Conservation (phyloP, 2,888 invertebrate genomes). For the Crepidodera aurea region DNA sequence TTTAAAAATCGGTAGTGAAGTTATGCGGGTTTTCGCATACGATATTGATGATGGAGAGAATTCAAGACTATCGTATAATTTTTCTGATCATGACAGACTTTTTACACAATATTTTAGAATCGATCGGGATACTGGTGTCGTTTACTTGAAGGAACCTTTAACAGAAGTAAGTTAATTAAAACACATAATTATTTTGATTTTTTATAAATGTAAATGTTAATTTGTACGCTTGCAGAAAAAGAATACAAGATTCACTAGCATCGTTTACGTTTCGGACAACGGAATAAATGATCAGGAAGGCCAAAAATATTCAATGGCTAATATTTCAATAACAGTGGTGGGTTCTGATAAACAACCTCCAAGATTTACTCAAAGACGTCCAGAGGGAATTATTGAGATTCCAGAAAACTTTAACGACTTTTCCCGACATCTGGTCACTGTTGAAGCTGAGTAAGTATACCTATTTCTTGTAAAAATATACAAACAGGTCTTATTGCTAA, state of each 20-base stretch:
- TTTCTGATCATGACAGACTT: constrained; percentile 62
- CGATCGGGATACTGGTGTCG: constrained; percentile 83
- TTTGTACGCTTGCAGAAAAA: constrained; percentile 67
- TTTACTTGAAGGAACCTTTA: constrained; percentile 60
- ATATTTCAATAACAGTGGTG: constrained; percentile 84
- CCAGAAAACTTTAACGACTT: constrained; percentile 80
- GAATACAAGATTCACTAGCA: constrained; percentile 73
- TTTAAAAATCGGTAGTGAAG: constrained; percentile 73
- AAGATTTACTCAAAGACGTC: constrained; percentile 71
- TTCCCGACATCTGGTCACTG: constrained; percentile 60
- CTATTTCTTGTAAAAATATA: no score
- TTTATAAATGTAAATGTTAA: no score
- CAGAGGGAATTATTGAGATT: constrained; percentile 66
- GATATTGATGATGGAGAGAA: constrained; percentile 93
- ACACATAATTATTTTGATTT: no score
- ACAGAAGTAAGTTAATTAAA: constrained; percentile 47
- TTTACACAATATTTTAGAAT: constrained; percentile 78
- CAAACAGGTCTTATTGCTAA: no score
- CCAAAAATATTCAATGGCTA: constrained; percentile 73
- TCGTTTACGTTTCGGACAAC: constrained; percentile 81
- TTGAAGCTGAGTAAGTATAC: constrained; percentile 73
- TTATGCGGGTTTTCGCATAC: constrained; percentile 91
- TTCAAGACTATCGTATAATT: constrained; percentile 80
- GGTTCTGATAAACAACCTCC: constrained; percentile 89
- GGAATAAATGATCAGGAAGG: constrained; percentile 71